phyloP scores from a whole-genome alignment of 2,888 invertebrate genomes.

The Amblyteles armatorius region DNA sequence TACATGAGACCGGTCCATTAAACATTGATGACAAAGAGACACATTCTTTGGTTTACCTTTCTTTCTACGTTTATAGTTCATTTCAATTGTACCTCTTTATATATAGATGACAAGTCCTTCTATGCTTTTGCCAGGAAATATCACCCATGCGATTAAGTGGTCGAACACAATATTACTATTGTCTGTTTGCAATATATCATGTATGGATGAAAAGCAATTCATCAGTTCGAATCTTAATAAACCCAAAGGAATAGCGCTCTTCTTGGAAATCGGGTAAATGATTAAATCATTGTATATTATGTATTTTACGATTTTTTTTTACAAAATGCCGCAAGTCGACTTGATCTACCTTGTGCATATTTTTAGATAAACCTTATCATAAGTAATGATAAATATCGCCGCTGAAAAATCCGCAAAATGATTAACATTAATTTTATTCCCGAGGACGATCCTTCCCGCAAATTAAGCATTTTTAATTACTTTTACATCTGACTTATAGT shows the following conservation, averaged over 20 bases:
- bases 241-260: background rate
- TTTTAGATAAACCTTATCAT: background rate
- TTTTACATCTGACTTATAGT: background rate
- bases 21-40: background rate
- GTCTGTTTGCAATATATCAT: background rate
- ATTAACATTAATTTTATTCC: background rate
- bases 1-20: slow-evolving; percentile 89
- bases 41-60: background rate
- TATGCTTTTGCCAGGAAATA: background rate
- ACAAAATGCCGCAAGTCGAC: background rate
- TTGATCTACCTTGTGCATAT: background rate
- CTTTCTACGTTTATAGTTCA: background rate
- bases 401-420: background rate
- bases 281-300: background rate
- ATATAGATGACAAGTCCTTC: background rate
- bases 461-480: background rate
- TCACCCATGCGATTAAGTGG: background rate
- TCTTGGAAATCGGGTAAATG: background rate
- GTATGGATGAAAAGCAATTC: background rate
- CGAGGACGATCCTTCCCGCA: background rate
- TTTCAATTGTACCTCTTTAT: background rate
- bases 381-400: background rate
- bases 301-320: background rate
- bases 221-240: background rate
- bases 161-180: background rate